These are phyloP conservation scores for Chaetogeoica ovagalla DNA, from an alignment of 2,888 invertebrate species.

Conservation along the genomic window DNA sequence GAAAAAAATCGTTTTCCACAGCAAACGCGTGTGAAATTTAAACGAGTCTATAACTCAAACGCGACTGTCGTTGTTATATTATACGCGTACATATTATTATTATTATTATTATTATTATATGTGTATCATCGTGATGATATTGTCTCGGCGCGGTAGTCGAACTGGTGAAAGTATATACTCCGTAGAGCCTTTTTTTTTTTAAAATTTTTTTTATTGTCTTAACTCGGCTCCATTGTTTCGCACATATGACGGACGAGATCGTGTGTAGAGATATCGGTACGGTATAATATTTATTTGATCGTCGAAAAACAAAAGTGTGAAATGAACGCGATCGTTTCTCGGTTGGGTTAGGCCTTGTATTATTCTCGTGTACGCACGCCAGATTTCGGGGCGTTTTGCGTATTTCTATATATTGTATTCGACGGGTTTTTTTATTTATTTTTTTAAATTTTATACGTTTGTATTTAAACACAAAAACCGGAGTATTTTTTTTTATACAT, in stretches of 20 bases:
- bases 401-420: neutral
- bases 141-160: neutral
- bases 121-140: neutral
- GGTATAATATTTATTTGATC: conserved; percentile 15
- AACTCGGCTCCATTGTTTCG: conserved; percentile 2
- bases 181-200: neutral
- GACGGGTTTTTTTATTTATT: no score
- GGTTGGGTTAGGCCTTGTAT: no score
- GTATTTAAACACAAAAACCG: no score
- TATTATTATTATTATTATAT: no score
- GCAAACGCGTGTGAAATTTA: no score
- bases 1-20: no score
- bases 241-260: neutral
- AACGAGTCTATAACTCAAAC: no score
- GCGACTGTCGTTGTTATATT: no score
- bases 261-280: conserved; percentile 5
- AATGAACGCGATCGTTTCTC: conserved; percentile 1
- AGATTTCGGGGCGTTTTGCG: neutral
- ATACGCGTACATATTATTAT: no score
- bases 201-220: conserved; percentile 1
- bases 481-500: no score
- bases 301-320: neutral
- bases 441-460: no score
- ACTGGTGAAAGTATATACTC: conserved; percentile 9
- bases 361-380: neutral